A percentile compares a stretch with the other conserved stretches of the same genome.
Evolutionary conservation across 1,140 invertebrate genomes (phyloP).

Genomic region (Aphis gossypii): DNA sequence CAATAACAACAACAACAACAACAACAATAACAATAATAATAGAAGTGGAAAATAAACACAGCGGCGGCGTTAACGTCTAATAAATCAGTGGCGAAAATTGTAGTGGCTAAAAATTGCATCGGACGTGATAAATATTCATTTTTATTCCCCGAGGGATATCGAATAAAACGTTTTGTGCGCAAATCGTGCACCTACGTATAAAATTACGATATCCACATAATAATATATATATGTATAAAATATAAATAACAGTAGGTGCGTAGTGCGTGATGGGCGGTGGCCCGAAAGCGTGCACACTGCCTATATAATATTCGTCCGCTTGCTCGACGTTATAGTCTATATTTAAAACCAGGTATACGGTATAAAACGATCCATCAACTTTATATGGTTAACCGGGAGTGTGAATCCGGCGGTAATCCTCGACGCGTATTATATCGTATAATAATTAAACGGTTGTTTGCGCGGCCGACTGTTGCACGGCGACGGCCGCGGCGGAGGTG

Average conservation of each 20-base stretch:
- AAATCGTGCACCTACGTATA: background rate
- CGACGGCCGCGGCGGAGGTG: background rate
- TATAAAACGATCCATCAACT: background rate
- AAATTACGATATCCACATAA: background rate
- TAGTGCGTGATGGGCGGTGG: background rate
- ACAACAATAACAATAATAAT: background rate
- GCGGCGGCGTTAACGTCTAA: conserved; percentile 11
- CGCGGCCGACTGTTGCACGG: background rate
- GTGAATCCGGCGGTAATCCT: background rate
- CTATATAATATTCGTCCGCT: background rate
- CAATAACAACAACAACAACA: background rate
- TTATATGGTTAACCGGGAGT: background rate
- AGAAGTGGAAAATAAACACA: background rate
- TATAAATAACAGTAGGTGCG: background rate
- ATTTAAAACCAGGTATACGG: background rate
- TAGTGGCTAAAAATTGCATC: background rate
- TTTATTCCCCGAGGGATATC: background rate
- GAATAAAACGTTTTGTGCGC: background rate
- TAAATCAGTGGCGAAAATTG: background rate
- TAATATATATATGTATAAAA: background rate
- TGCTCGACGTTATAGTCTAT: background rate
- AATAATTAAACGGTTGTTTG: background rate
- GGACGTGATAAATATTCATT: conserved; percentile 11
- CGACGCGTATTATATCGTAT: background rate
- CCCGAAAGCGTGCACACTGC: background rate